Evolutionary conservation across 2,888 invertebrate species (phyloP).

Genomic region (Bedellia somnulentella): DNA sequence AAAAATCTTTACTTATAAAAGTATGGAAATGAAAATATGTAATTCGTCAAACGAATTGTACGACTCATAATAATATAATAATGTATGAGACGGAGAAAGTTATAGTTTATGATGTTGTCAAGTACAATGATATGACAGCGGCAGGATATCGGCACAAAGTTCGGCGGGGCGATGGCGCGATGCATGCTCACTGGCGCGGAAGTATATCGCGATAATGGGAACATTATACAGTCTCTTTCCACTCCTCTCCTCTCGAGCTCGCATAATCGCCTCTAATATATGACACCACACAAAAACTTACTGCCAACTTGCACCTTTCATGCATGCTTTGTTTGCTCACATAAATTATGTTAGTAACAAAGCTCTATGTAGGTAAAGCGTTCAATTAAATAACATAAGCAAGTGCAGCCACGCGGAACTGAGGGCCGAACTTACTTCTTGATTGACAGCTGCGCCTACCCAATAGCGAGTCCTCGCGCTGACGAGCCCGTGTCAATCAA

Average conservation of each 20-base stretch:
- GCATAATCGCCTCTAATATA: conserved; percentile 42
- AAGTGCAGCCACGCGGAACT: conserved; percentile 30
- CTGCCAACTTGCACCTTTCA: conserved; percentile 38
- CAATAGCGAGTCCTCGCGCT: conserved; percentile 76
- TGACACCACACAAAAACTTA: conserved; percentile 38
- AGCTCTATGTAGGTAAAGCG: conserved; percentile 9
- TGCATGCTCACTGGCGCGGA: conserved; percentile 34
- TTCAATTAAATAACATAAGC: no score
- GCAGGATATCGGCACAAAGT: no score
- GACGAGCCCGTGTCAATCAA: conserved; percentile 80
- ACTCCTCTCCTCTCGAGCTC: conserved; percentile 37
- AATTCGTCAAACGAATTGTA: no score
- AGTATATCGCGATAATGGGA: conserved; percentile 47
- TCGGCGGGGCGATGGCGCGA: no score
- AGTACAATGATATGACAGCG: neutral
- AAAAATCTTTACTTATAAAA: no score
- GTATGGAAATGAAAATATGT: no score
- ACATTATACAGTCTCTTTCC: no score
- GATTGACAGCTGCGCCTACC: conserved; percentile 81
- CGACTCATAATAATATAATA: no score
- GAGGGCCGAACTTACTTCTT: conserved; percentile 53
- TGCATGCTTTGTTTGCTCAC: conserved; percentile 21
- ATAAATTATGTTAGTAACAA: no score
- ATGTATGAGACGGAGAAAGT: no score
- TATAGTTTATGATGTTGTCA: conserved; percentile 3